Percentiles rank a stretch among this genome's conserved stretches.
These are phyloP conservation scores for Sebastes schlegelii DNA, from an alignment of 2,113 vertebrate genomes.

Conservation along the genomic window DNA sequence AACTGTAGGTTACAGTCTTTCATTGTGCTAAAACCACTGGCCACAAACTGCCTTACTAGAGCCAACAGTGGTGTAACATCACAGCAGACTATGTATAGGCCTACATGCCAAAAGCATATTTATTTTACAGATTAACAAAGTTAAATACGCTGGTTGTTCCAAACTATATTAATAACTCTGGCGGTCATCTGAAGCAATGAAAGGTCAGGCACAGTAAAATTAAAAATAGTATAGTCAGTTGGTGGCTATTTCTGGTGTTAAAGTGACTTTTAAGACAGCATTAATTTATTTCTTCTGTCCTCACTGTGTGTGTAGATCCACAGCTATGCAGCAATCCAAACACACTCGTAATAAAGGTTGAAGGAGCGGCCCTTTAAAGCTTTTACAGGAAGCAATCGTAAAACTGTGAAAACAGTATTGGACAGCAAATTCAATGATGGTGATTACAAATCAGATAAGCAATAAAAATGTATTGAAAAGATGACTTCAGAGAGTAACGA, in stretches of 20 bases:
- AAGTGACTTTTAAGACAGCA: background rate
- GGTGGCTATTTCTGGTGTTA: background rate
- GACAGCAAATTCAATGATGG: background rate
- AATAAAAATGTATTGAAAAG: too few species aligned
- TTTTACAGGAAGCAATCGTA: background rate
- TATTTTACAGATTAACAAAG: background rate
- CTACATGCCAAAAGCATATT: background rate
- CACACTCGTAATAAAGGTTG: background rate
- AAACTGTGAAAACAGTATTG: background rate
- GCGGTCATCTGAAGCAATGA: background rate
- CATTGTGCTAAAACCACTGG: background rate
- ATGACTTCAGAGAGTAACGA: too few species aligned
- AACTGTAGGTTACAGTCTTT: background rate
- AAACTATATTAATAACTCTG: slow-evolving; percentile 5
- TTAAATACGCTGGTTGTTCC: background rate
- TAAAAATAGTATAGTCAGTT: slow-evolving; percentile 1
- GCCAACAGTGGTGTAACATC: background rate
- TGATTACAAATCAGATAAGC: background rate
- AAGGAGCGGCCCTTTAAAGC: background rate
- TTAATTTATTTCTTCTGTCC: background rate
- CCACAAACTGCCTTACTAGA: background rate
- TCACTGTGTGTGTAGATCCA: background rate
- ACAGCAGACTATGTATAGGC: background rate
- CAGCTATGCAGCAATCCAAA: background rate
- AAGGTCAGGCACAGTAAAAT: background rate